Evolutionary conservation across 1,140 invertebrate species (phyloP).

Genomic region (Ptiloglossa arizonensis): DNA sequence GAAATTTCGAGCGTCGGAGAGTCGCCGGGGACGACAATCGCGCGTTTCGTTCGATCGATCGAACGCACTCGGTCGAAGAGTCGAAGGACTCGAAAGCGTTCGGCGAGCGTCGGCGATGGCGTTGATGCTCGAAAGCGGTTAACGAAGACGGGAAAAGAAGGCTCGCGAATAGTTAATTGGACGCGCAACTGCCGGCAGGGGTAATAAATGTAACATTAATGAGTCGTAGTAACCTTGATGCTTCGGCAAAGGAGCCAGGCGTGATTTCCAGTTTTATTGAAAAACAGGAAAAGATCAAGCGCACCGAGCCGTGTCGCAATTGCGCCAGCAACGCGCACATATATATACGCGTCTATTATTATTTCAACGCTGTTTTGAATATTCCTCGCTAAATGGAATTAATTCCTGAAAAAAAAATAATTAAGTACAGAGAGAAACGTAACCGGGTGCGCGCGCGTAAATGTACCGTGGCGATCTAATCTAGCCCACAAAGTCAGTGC

Average conservation of each 20-base stretch:
- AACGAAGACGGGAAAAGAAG: constrained; percentile 44
- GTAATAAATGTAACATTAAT: constrained; percentile 63
- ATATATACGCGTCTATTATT: constrained; percentile 49
- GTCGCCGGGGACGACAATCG: too few species aligned
- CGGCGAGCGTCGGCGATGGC: not conserved
- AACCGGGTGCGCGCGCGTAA: constrained; percentile 50
- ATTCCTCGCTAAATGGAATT: constrained; percentile 62
- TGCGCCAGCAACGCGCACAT: constrained; percentile 16
- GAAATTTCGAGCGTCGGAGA: too few species aligned
- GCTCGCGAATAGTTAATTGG: constrained; percentile 48
- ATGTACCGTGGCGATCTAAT: constrained; percentile 67
- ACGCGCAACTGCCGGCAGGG: constrained; percentile 12
- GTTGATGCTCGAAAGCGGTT: constrained; percentile 19
- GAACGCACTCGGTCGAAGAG: too few species aligned
- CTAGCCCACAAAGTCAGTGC: constrained; percentile 63
- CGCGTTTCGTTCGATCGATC: too few species aligned
- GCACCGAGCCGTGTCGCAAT: constrained; percentile 55
- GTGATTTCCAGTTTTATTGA: constrained; percentile 55
- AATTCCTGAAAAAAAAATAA: constrained; percentile 57
- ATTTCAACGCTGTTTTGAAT: constrained; percentile 57
- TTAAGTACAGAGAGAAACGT: constrained; percentile 52
- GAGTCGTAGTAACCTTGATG: constrained; percentile 57
- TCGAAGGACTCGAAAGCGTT: too few species aligned
- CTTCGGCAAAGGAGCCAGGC: constrained; percentile 26
- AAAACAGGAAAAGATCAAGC: constrained; percentile 54